phyloP scores from a whole-genome alignment of 2,888 invertebrate species.

The Melanophora roralis region DNA sequence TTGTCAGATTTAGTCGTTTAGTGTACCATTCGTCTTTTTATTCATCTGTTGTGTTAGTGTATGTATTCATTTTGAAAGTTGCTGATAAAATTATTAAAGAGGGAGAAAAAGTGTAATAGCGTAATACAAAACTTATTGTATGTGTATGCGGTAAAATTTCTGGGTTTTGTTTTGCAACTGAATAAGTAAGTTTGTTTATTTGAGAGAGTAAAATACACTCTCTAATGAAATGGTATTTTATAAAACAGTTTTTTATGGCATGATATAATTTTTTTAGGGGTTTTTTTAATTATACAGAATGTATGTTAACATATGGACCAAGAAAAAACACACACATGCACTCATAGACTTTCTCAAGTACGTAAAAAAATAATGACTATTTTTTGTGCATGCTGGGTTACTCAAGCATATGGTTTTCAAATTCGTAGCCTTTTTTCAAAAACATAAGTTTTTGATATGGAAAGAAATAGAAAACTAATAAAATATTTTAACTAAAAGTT shows the following conservation, averaged over 20 bases:
- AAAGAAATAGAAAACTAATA: too few species aligned
- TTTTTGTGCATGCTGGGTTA: too few species aligned
- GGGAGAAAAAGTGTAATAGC: constrained; percentile 2
- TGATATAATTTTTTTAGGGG: too few species aligned
- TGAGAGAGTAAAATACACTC: constrained; percentile 36
- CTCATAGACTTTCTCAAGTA: too few species aligned
- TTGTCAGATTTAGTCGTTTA: constrained; percentile 55
- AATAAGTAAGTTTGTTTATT: constrained; percentile 30
- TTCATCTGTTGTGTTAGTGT: neutral
- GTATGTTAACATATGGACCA: too few species aligned
- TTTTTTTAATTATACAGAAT: too few species aligned
- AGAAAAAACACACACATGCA: too few species aligned
- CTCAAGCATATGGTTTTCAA: too few species aligned
- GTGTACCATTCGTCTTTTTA: constrained; percentile 22
- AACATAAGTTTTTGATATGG: too few species aligned
- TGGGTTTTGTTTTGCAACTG: constrained; percentile 24
- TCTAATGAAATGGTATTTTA: neutral
- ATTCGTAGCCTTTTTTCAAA: too few species aligned
- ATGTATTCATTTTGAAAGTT: neutral
- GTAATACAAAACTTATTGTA: neutral
- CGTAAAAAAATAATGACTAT: too few species aligned
- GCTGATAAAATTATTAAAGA: neutral
- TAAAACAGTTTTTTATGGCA: neutral
- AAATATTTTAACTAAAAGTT: too few species aligned
- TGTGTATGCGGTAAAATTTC: constrained; percentile 18